phyloP scores from a whole-genome alignment of 2,888 invertebrate genomes.

The Acleris emargana region DNA sequence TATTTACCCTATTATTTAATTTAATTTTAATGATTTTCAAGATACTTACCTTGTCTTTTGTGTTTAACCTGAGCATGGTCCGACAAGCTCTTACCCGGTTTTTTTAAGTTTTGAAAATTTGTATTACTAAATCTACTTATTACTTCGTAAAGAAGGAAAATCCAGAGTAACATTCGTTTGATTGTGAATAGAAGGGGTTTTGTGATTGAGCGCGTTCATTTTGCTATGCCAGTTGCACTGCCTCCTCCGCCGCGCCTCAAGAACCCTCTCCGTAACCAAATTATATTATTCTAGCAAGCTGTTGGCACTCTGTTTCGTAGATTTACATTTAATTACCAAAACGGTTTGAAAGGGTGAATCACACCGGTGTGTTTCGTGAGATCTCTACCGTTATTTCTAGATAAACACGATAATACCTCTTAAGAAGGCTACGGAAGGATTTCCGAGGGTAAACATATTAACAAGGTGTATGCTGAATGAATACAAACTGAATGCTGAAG shows the following conservation, averaged over 20 bases:
- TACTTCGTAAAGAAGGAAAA: not conserved
- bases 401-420: too few species aligned
- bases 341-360: not conserved
- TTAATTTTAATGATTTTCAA: too few species aligned
- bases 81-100: too few species aligned
- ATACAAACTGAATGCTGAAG: too few species aligned
- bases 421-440: too few species aligned
- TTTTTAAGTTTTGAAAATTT: too few species aligned
- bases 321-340: constrained; percentile 20
- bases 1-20: too few species aligned
- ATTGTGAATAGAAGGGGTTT: constrained; percentile 35
- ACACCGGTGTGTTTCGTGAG: not conserved
- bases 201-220: constrained; percentile 44
- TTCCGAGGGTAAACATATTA: too few species aligned
- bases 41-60: too few species aligned
- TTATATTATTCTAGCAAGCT: constrained; percentile 17
- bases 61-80: too few species aligned
- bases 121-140: not conserved
- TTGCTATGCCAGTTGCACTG: constrained; percentile 51
- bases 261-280: constrained; percentile 54
- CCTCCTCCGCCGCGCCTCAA: constrained; percentile 52
- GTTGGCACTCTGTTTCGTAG: constrained; percentile 9
- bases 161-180: constrained; percentile 11
- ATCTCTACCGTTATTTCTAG: too few species aligned
- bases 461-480: too few species aligned